phyloP scores from a whole-genome alignment of 1,140 invertebrate genomes.

The Nymphalis io region DNA sequence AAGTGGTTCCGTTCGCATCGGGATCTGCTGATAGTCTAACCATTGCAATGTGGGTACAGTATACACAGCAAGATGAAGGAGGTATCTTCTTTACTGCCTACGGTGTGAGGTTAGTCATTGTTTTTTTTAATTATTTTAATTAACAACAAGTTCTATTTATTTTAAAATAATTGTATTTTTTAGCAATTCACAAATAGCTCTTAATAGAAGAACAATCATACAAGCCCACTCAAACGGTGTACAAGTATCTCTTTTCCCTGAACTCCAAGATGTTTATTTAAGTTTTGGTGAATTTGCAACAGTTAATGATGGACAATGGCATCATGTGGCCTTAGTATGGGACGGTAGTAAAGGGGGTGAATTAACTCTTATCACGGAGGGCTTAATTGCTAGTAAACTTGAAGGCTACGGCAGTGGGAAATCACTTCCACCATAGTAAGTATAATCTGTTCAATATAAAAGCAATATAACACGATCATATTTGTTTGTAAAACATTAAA shows the following conservation, averaged over 20 bases:
- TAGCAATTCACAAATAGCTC: slow-evolving; percentile 89
- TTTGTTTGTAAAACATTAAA: background rate
- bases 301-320: slow-evolving; percentile 98
- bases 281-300: slow-evolving; percentile 95
- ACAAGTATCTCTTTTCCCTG: slow-evolving; percentile 92
- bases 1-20: slow-evolving; percentile 94
- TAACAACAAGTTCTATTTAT: background rate
- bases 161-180: slow-evolving; percentile 43
- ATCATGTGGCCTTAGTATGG: slow-evolving; percentile 97
- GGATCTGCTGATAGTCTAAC: slow-evolving; percentile 89
- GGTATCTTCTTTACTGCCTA: slow-evolving; percentile 97
- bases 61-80: slow-evolving; percentile 92
- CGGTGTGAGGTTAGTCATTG: slow-evolving; percentile 82
- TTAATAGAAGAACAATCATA: slow-evolving; percentile 88
- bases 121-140: background rate
- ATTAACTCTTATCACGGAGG: slow-evolving; percentile 94
- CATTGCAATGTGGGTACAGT: slow-evolving; percentile 97
- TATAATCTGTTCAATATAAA: slow-evolving; percentile 34
- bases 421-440: slow-evolving; percentile 90
- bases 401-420: slow-evolving; percentile 91
- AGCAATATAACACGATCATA: background rate
- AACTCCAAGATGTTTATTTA: slow-evolving; percentile 93
- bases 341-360: slow-evolving; percentile 91
- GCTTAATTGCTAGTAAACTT: slow-evolving; percentile 93
- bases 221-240: slow-evolving; percentile 95